A percentile compares a stretch with the other conserved stretches of the same genome.
These are phyloP conservation scores for Gobio gobio DNA, from an alignment of 2,113 vertebrate genomes.

Conservation along the genomic window DNA sequence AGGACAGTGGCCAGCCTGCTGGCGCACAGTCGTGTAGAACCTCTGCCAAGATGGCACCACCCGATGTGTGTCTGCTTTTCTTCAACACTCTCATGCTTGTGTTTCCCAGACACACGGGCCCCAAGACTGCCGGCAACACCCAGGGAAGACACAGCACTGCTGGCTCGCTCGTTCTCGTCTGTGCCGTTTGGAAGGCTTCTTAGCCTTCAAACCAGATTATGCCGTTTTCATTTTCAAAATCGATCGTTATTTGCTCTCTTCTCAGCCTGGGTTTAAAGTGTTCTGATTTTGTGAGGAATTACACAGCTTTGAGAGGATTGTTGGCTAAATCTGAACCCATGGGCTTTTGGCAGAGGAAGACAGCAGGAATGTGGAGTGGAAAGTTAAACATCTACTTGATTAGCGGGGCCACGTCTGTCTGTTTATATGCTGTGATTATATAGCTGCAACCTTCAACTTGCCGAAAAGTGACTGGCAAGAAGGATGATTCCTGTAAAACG, in stretches of 20 bases:
- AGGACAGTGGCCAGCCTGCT: neutral
- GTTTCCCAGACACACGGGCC: neutral
- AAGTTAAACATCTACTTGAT: conserved; percentile 46
- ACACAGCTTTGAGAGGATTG: neutral
- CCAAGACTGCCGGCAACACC: neutral
- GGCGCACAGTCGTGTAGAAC: neutral
- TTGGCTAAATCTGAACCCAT: neutral
- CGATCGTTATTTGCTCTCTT: neutral
- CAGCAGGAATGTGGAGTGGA: conserved; percentile 18
- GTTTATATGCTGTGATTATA: neutral
- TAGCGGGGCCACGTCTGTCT: conserved; percentile 23
- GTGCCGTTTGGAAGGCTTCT: neutral
- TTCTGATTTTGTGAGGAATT: conserved; percentile 15
- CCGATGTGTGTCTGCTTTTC: neutral
- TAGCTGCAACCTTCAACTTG: conserved; percentile 22
- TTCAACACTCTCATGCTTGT: neutral
- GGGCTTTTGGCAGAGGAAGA: conserved; percentile 31
- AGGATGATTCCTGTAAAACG: neutral
- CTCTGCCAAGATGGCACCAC: conserved; percentile 24
- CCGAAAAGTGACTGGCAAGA: neutral
- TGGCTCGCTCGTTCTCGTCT: neutral
- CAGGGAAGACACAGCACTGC: neutral
- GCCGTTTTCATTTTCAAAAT: neutral
- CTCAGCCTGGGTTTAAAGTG: neutral
- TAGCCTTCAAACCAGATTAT: conserved; percentile 1